These are phyloP conservation scores for Torymus texanus DNA, from an alignment of 2,888 invertebrate genomes.

Conservation along the genomic window DNA sequence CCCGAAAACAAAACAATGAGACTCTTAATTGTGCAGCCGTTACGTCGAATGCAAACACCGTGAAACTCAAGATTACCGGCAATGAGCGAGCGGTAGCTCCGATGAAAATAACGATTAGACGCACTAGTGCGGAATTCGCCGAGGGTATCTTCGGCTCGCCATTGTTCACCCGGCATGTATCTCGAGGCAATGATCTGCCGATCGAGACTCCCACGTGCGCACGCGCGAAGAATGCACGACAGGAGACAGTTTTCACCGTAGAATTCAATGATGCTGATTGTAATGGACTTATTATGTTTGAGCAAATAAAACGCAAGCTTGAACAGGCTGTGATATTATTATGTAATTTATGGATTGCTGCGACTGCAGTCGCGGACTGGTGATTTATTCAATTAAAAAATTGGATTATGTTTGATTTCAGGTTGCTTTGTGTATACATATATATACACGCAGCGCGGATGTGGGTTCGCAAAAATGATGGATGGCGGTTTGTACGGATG, in stretches of 20 bases:
- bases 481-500: too few species aligned
- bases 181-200: not conserved
- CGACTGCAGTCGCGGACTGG: not conserved
- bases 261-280: conserved; percentile 17
- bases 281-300: conserved; percentile 34
- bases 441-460: too few species aligned
- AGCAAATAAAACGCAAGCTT: conserved; percentile 1
- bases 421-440: too few species aligned
- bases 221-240: too few species aligned
- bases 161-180: not conserved
- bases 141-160: conserved; percentile 2
- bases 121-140: not conserved
- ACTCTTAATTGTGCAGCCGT: not conserved
- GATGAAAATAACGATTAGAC: conserved; percentile 5
- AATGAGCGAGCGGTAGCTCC: not conserved
- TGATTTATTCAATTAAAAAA: not conserved
- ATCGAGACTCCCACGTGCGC: not conserved
- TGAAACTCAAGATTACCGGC: not conserved
- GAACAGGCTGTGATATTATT: not conserved
- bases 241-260: too few species aligned
- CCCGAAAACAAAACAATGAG: not conserved
- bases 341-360: conserved; percentile 6
- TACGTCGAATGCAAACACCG: not conserved
- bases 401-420: too few species aligned
- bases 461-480: too few species aligned